These are phyloP conservation scores for Falco biarmicus DNA, from an alignment of 2,797 vertebrate species.

Conservation along the genomic window DNA sequence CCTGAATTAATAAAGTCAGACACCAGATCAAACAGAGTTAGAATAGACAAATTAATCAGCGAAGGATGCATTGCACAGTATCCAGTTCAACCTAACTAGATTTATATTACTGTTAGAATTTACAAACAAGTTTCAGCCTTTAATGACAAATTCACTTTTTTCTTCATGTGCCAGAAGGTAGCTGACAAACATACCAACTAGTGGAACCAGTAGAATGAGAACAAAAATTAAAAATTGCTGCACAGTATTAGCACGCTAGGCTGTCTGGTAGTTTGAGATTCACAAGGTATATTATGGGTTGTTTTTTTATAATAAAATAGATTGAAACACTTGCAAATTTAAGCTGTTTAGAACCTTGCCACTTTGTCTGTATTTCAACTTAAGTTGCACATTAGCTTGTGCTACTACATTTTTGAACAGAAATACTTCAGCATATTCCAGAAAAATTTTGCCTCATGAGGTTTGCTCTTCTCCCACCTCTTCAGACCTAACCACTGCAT, in stretches of 20 bases:
- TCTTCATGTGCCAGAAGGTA: not conserved
- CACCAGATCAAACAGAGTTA: conserved; percentile 44
- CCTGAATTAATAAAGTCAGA: conserved; percentile 14
- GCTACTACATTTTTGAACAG: not conserved
- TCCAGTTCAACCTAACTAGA: not conserved
- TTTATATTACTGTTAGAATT: not conserved
- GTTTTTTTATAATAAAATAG: not conserved
- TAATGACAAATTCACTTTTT: not conserved
- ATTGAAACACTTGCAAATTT: not conserved
- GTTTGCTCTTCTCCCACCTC: not conserved
- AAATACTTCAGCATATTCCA: not conserved
- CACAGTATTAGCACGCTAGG: not conserved
- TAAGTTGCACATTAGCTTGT: not conserved
- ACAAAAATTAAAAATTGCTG: not conserved
- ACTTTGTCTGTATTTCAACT: not conserved
- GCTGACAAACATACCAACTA: not conserved
- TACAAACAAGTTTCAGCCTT: not conserved
- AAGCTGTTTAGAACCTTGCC: not conserved
- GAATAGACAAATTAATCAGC: conserved; percentile 65
- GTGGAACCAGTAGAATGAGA: not conserved
- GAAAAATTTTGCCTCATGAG: not conserved
- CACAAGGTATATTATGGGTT: not conserved
- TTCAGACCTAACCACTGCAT: not conserved
- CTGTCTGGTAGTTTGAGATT: not conserved
- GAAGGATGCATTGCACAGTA: conserved; percentile 25